Evolutionary conservation across 2,888 invertebrate genomes (phyloP).

Genomic region (Epinotia nisella): DNA sequence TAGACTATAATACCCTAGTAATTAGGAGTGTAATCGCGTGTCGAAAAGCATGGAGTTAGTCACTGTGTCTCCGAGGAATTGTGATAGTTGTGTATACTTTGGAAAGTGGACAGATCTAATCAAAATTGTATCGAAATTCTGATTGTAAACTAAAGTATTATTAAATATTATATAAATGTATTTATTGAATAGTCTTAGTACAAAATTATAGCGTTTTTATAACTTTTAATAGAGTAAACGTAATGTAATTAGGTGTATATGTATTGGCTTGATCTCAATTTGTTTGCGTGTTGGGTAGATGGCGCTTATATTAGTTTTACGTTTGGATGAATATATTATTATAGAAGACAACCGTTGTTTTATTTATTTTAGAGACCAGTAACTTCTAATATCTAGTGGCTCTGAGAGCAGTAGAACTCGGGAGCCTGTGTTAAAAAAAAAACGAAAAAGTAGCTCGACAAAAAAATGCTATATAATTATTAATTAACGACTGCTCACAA

Average conservation of each 20-base stretch:
- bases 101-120: constrained; percentile 6
- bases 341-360: constrained; percentile 27
- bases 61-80: background rate
- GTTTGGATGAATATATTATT: constrained; percentile 33
- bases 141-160: constrained; percentile 46
- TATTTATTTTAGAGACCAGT: constrained; percentile 2
- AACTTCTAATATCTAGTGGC: background rate
- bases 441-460: no score
- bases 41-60: background rate
- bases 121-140: constrained; percentile 39
- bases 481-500: no score
- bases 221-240: background rate
- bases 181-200: constrained; percentile 45
- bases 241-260: constrained; percentile 7
- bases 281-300: constrained; percentile 40
- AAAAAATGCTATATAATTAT: no score
- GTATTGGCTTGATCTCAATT: constrained; percentile 44
- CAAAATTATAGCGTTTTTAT: constrained; percentile 43
- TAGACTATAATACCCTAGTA: background rate
- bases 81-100: background rate
- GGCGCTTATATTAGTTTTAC: constrained; percentile 40
- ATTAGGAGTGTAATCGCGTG: background rate
- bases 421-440: no score
- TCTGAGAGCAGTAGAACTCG: no score
- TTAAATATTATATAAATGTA: constrained; percentile 48